These are phyloP conservation scores for Pachycephala philippinensis DNA, from an alignment of 2,113 vertebrate species.

Conservation along the genomic window DNA sequence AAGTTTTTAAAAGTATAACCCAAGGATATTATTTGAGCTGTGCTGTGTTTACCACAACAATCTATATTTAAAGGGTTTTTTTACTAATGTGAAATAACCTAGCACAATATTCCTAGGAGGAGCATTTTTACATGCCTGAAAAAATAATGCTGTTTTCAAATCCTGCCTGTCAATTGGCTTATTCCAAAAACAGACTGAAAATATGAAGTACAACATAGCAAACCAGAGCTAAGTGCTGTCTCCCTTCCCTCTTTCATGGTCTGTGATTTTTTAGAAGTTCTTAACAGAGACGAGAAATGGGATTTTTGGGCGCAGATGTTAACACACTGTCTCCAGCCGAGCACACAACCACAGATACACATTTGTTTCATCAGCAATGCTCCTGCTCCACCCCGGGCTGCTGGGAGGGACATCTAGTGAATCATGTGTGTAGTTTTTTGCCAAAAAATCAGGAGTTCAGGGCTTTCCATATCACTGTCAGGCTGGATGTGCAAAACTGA, in stretches of 20 bases:
- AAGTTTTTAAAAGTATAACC: background rate
- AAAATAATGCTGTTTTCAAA: background rate
- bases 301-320: background rate
- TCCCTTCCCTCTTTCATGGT: background rate
- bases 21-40: background rate
- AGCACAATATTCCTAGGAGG: background rate
- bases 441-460: background rate
- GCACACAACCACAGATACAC: background rate
- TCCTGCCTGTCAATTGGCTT: background rate
- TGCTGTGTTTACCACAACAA: background rate
- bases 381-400: background rate
- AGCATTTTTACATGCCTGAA: background rate
- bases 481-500: background rate
- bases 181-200: background rate
- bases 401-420: background rate
- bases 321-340: background rate
- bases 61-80: background rate
- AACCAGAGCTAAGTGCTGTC: background rate
- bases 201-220: background rate
- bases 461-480: background rate
- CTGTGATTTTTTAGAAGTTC: background rate
- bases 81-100: background rate
- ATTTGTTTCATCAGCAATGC: background rate
- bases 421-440: background rate
- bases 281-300: background rate